Evolutionary conservation across 2,888 invertebrate species (phyloP).

Genomic region (Oconnorella tubifera): DNA sequence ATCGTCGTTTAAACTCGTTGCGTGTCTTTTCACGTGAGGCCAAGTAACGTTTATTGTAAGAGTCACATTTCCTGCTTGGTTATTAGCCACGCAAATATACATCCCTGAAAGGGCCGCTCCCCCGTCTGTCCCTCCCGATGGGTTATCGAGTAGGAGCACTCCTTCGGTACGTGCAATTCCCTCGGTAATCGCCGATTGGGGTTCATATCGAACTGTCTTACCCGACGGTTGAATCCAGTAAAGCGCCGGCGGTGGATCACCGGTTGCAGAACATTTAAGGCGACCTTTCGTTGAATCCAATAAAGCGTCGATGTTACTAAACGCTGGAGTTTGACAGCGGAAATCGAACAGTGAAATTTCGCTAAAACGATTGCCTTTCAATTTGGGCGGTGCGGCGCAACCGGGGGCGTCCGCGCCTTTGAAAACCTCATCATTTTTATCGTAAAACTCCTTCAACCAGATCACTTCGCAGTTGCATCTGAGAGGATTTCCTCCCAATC

Average conservation of each 20-base stretch:
- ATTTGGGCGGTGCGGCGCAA: slow-evolving; percentile 44
- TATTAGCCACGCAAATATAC: slow-evolving; percentile 52
- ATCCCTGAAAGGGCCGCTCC: slow-evolving; percentile 32
- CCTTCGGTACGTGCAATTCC: slow-evolving; percentile 38
- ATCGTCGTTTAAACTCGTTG: not conserved
- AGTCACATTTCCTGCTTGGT: slow-evolving; percentile 53
- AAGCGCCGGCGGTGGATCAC: slow-evolving; percentile 52
- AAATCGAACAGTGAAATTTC: slow-evolving; percentile 44
- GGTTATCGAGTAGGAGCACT: slow-evolving; percentile 34
- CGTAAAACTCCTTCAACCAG: slow-evolving; percentile 50
- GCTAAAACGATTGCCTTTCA: slow-evolving; percentile 43
- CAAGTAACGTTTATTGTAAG: slow-evolving; percentile 51
- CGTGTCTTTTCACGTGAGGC: slow-evolving; percentile 43
- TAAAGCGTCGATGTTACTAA: slow-evolving; percentile 50
- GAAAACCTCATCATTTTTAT: slow-evolving; percentile 36
- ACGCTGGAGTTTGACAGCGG: slow-evolving; percentile 47
- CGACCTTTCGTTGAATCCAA: slow-evolving; percentile 45
- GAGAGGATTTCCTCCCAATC: slow-evolving; percentile 50
- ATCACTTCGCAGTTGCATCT: slow-evolving; percentile 53
- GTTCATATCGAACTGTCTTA: slow-evolving; percentile 42
- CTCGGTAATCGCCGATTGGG: slow-evolving; percentile 38
- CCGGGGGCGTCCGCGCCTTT: slow-evolving; percentile 41
- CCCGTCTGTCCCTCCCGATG: slow-evolving; percentile 24
- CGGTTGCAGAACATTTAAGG: slow-evolving; percentile 49
- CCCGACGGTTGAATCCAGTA: slow-evolving; percentile 52